Percentiles rank a stretch among this genome's conserved stretches.
These are phyloP conservation scores for Syngnathus floridae DNA, from an alignment of 2,113 vertebrate species.

Conservation along the genomic window DNA sequence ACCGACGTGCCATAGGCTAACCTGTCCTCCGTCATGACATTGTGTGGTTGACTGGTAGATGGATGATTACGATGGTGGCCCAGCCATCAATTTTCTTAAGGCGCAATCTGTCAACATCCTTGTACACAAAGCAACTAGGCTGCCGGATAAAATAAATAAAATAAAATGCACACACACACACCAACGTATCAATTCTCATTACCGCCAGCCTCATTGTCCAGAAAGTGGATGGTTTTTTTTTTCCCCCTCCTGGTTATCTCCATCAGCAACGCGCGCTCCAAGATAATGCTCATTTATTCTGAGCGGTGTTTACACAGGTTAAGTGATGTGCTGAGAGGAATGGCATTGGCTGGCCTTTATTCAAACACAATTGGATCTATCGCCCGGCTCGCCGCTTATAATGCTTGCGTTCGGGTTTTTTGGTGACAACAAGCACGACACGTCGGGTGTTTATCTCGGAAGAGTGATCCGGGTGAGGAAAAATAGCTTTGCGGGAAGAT, in stretches of 20 bases:
- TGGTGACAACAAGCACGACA: constrained; percentile 21
- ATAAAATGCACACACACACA: constrained; percentile 4
- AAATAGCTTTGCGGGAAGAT: constrained; percentile 19
- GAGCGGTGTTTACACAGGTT: constrained; percentile 60
- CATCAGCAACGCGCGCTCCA: constrained; percentile 37
- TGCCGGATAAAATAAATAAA: too few relatives aligned
- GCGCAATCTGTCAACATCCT: neutral
- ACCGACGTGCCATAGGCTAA: neutral
- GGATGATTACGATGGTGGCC: constrained; percentile 6
- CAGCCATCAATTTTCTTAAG: neutral
- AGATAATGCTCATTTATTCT: constrained; percentile 62
- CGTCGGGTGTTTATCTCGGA: constrained; percentile 13
- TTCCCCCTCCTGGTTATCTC: constrained; percentile 34
- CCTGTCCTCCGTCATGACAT: neutral
- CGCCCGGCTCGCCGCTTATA: constrained; percentile 38
- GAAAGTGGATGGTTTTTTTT: constrained; percentile 51
- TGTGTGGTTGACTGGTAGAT: constrained; percentile 43
- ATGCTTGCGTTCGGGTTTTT: constrained; percentile 41
- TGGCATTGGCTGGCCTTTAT: constrained; percentile 41
- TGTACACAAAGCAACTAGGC: too few relatives aligned
- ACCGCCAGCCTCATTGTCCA: constrained; percentile 50
- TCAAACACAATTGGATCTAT: constrained; percentile 60
- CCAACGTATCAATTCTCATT: constrained; percentile 41
- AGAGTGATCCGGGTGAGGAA: constrained; percentile 2
- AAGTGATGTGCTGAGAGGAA: constrained; percentile 54